Base-by-base conservation (phyloP, 2,797 vertebrate genomes). In the Phataginus tetradactyla region DNA sequence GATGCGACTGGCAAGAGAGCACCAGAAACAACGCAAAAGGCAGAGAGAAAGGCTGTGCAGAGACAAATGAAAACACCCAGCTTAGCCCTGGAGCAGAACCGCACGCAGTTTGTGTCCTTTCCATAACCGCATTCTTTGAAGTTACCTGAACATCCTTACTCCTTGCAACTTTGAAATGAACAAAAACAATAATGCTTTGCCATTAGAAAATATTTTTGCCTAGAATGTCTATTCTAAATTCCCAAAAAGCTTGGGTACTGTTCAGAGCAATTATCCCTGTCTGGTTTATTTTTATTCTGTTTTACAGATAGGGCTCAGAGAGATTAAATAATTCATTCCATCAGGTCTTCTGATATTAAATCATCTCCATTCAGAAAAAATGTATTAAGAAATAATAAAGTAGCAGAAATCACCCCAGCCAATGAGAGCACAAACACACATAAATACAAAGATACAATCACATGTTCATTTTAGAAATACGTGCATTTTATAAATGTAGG, bases 281-380 rank as follows among this genome's bases (percentile, higher is more conserved):
- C 25, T 66, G 21, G 18, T 81, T 74, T 68, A 42, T 39, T 29
- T 79, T 86, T 49, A 51, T 85, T 94, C 91, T 68, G 17, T 77
- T 93, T 91, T 61, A 37, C 8, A 69, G 15, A 72, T 79, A 55
- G 17, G 12, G 5, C 37, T 90, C 32, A 86, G 64, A 86, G 39
- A 95, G 18, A 86, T 75, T 32, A 87, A 95, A 95, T 61, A 85
- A 93, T 59, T 93, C 68, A 92, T 94, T 90, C n/a, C 18, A 66
- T 72, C 3, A 81, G 49, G 13, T 61, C 25, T 90, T 91, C 75
- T 74, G 42, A 92, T 88, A 83, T 37, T 84, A 92, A 75, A 75
- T 87, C 17, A 78, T 49, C 34, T 85, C 42, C 18, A 81, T 64
- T 90, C n/a, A 93, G 23, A 79, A 93, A 79, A 88, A 91, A 64